Evolutionary conservation across 2,888 invertebrate species (phyloP).

Genomic region (Ormyrus labotus): DNA sequence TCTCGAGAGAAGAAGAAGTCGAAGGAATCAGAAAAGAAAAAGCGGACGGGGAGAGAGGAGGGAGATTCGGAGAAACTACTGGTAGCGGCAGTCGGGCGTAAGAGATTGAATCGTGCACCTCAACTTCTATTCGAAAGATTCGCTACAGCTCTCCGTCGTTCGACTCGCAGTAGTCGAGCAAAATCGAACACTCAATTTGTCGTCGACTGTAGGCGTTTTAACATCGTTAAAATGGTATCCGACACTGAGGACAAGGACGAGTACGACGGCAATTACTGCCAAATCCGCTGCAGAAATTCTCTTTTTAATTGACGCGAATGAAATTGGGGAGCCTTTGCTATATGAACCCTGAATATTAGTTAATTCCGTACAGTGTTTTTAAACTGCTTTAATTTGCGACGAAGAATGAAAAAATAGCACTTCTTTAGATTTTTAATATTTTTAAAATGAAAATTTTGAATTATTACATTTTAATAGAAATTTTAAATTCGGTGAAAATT

Average conservation of each 20-base stretch:
- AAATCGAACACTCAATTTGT: slow-evolving; percentile 50
- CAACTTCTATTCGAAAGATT: slow-evolving; percentile 3
- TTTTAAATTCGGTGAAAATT: no score
- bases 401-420: no score
- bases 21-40: neutral
- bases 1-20: neutral
- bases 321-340: neutral
- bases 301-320: slow-evolving; percentile 24
- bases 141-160: neutral
- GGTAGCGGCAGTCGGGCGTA: slow-evolving; percentile 31
- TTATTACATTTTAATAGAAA: no score
- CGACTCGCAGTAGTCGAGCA: neutral
- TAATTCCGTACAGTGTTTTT: no score
- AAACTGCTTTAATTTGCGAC: no score
- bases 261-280: slow-evolving; percentile 20
- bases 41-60: neutral
- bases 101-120: slow-evolving; percentile 39
- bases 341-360: no score
- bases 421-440: no score
- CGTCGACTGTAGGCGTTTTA: slow-evolving; percentile 29
- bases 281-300: slow-evolving; percentile 15
- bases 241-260: neutral
- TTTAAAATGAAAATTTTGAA: no score
- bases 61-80: slow-evolving; percentile 13
- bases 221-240: slow-evolving; percentile 37